These are phyloP conservation scores for Lates japonicus DNA, from an alignment of 2,797 vertebrate species.

Conservation along the genomic window DNA sequence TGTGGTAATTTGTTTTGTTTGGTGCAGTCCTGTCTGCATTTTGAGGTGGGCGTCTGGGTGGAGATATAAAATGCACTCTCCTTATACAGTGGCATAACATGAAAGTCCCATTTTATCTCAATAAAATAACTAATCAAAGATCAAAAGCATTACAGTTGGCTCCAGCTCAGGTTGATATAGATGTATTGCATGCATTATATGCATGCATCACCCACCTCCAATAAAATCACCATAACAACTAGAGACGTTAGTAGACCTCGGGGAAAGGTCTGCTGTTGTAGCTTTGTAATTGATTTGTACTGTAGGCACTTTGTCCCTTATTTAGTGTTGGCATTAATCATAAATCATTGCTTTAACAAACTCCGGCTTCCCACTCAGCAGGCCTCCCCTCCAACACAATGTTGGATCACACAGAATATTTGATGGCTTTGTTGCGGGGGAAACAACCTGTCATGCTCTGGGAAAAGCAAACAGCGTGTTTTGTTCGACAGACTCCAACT, in stretches of 20 bases:
- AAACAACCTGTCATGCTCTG: conserved; percentile 89
- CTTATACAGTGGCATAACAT: conserved; percentile 62
- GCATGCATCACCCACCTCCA: conserved; percentile 83
- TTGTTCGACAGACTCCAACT: conserved; percentile 84
- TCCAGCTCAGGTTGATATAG: conserved; percentile 81
- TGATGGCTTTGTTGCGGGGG: conserved; percentile 88
- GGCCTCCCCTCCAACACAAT: conserved; percentile 85
- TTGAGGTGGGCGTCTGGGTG: conserved; percentile 70
- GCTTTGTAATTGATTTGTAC: conserved; percentile 88
- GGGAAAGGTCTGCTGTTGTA: conserved; percentile 85
- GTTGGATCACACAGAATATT: conserved; percentile 88
- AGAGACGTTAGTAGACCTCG: conserved; percentile 84
- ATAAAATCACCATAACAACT: conserved; percentile 86
- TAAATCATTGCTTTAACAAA: conserved; percentile 91
- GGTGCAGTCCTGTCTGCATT: conserved; percentile 65
- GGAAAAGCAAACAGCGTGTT: conserved; percentile 87
- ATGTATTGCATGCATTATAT: conserved; percentile 78
- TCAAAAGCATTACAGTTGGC: conserved; percentile 81
- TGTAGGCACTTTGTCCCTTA: conserved; percentile 88
- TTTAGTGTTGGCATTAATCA: conserved; percentile 89
- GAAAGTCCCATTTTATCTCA: conserved; percentile 82
- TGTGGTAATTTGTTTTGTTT: conserved; percentile 82
- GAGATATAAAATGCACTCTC: conserved; percentile 64
- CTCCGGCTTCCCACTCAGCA: conserved; percentile 87
- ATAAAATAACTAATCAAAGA: conserved; percentile 82